A percentile compares a stretch with the other conserved stretches of the same genome.
phyloP scores from a whole-genome alignment of 2,113 vertebrate genomes.

The Hemicordylus capensis region DNA sequence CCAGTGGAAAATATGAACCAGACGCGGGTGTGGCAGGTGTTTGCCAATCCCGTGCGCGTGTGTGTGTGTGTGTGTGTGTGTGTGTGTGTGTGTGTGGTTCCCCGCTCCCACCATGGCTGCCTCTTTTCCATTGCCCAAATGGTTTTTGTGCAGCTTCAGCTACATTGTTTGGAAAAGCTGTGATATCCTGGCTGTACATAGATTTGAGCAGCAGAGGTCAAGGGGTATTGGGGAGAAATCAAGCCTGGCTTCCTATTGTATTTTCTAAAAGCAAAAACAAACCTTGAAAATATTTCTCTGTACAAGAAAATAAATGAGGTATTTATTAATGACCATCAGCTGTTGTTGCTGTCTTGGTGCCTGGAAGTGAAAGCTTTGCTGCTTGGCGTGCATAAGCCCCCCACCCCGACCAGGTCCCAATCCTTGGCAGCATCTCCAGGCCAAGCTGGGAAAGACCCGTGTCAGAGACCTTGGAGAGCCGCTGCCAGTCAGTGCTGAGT shows the following conservation, averaged over 20 bases:
- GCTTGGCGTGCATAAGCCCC: too few species aligned
- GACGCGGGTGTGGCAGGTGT: background rate
- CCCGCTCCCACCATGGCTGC: constrained; percentile 13
- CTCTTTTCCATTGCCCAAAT: constrained; percentile 24
- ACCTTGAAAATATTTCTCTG: constrained; percentile 79
- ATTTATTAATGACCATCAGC: constrained; percentile 79
- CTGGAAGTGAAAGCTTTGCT: too few species aligned
- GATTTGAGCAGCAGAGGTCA: constrained; percentile 57
- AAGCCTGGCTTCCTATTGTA: constrained; percentile 76
- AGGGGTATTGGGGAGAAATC: constrained; percentile 20
- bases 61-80: too few species aligned
- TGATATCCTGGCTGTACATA: constrained; percentile 62
- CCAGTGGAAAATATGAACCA: constrained; percentile 55
- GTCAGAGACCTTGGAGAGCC: too few species aligned
- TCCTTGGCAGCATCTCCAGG: too few species aligned
- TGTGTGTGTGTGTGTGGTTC: constrained; percentile 49
- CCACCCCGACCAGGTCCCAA: too few species aligned
- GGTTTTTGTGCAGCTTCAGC: background rate
- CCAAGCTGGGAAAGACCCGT: too few species aligned
- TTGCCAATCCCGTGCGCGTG: constrained; percentile 38
- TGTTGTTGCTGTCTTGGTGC: constrained; percentile 58
- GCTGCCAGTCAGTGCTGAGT: too few species aligned
- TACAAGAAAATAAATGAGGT: constrained; percentile 75
- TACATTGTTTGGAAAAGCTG: background rate
- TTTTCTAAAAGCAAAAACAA: constrained; percentile 76